Conservation (phyloP, 2,888 invertebrate species). For the Hemaris fuciformis region DNA sequence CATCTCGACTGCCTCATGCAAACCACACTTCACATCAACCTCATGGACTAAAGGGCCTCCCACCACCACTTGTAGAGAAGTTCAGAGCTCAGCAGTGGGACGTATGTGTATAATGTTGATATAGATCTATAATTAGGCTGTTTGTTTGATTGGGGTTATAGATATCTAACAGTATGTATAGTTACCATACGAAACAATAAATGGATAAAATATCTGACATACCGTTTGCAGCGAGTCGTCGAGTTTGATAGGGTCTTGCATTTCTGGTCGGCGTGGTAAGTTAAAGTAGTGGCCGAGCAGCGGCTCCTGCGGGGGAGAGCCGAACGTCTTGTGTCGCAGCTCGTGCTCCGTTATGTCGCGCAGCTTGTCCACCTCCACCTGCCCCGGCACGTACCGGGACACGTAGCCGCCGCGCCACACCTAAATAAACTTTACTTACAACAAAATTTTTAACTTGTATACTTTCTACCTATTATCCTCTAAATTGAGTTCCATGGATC, state of each 20-base stretch:
- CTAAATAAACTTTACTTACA: constrained; percentile 32
- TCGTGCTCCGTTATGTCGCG: constrained; percentile 68
- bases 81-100: too few species aligned
- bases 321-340: constrained; percentile 73
- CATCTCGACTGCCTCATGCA: not conserved
- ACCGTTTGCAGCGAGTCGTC: constrained; percentile 83
- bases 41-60: too few species aligned
- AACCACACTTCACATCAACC: not conserved
- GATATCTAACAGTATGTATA: too few species aligned
- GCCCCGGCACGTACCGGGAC: constrained; percentile 76
- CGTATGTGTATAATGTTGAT: too few species aligned
- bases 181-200: not conserved
- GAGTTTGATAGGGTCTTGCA: constrained; percentile 74
- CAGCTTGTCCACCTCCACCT: constrained; percentile 61
- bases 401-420: constrained; percentile 75
- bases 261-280: constrained; percentile 76
- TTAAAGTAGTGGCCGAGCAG: constrained; percentile 82
- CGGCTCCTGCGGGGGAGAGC: constrained; percentile 77
- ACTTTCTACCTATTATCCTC: not conserved
- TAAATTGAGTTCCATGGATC: too few species aligned
- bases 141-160: too few species aligned
- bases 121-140: too few species aligned
- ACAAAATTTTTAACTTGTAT: not conserved
- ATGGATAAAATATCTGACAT: too few species aligned
- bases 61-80: not conserved